phyloP scores from a whole-genome alignment of 2,888 invertebrate species.

The Ceraclea dissimilis region DNA sequence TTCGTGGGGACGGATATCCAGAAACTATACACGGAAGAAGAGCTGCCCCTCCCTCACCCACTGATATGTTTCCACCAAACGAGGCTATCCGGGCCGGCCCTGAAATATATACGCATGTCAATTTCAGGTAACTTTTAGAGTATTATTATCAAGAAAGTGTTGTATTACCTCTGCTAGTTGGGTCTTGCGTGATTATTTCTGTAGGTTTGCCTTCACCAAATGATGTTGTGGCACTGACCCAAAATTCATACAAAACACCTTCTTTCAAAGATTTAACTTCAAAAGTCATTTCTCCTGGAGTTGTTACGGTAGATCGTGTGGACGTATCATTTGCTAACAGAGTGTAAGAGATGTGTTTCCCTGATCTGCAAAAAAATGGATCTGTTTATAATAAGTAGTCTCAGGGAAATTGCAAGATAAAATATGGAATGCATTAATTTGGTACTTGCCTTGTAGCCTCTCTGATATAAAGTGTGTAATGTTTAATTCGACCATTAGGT shows the following conservation, averaged over 20 bases:
- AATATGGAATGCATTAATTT: no score
- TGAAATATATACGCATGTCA: conserved; percentile 31
- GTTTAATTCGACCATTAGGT: conserved; percentile 73
- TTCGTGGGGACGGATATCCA: conserved; percentile 69
- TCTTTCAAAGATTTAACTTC: conserved; percentile 60
- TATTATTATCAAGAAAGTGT: not conserved
- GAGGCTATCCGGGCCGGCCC: conserved; percentile 82
- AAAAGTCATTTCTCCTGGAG: conserved; percentile 45
- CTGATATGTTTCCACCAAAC: conserved; percentile 66
- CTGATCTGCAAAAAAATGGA: conserved; percentile 5
- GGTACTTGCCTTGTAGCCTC: conserved; percentile 55
- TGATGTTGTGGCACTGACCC: conserved; percentile 75
- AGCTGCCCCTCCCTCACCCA: conserved; percentile 60
- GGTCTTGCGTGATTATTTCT: conserved; percentile 41
- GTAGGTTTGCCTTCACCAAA: conserved; percentile 60
- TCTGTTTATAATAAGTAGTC: not conserved
- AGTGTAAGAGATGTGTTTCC: conserved; percentile 15
- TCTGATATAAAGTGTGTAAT: conserved; percentile 72
- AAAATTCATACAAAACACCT: conserved; percentile 73
- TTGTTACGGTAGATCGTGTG: conserved; percentile 35
- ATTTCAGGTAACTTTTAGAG: no score
- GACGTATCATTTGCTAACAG: conserved; percentile 34
- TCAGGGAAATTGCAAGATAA: no score
- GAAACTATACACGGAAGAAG: conserved; percentile 65
- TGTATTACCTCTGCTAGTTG: conserved; percentile 39